Conservation (phyloP, 1,140 invertebrate species). For the Heliconius nattereri region DNA sequence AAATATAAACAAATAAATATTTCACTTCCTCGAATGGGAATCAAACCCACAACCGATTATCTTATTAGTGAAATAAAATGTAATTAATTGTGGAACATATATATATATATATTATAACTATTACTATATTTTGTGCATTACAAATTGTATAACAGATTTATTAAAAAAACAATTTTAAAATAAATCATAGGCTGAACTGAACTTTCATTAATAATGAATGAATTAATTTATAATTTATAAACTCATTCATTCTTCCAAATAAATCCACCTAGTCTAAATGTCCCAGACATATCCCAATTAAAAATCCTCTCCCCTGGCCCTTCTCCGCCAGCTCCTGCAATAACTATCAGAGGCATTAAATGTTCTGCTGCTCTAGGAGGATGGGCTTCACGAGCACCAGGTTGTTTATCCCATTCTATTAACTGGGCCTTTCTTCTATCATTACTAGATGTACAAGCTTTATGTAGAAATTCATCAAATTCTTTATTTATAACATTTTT, state of each 20-base stretch:
- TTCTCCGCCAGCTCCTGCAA: slow-evolving; percentile 68
- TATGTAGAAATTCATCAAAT: slow-evolving; percentile 67
- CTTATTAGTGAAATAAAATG: no score
- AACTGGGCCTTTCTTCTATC: slow-evolving; percentile 55
- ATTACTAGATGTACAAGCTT: slow-evolving; percentile 60
- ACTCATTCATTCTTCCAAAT: slow-evolving; percentile 65
- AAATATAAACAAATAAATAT: no score
- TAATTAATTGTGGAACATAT: no score
- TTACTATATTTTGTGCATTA: no score
- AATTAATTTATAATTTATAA: neutral
- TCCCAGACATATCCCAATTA: slow-evolving; percentile 69
- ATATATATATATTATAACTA: no score
- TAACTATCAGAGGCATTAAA: slow-evolving; percentile 72
- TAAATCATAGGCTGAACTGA: no score
- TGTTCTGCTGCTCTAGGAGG: slow-evolving; percentile 68
- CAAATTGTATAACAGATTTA: no score
- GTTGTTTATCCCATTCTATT: slow-evolving; percentile 58
- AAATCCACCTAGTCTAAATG: slow-evolving; percentile 67
- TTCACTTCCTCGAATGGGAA: no score
- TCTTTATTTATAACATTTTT: slow-evolving; percentile 60
- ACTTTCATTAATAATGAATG: no score
- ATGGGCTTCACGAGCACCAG: slow-evolving; percentile 65
- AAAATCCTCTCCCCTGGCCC: slow-evolving; percentile 64
- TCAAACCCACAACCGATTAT: no score
- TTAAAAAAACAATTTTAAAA: no score